Conservation (phyloP, 2,888 invertebrate genomes). For the Caenorhabditis macrosperma region DNA sequence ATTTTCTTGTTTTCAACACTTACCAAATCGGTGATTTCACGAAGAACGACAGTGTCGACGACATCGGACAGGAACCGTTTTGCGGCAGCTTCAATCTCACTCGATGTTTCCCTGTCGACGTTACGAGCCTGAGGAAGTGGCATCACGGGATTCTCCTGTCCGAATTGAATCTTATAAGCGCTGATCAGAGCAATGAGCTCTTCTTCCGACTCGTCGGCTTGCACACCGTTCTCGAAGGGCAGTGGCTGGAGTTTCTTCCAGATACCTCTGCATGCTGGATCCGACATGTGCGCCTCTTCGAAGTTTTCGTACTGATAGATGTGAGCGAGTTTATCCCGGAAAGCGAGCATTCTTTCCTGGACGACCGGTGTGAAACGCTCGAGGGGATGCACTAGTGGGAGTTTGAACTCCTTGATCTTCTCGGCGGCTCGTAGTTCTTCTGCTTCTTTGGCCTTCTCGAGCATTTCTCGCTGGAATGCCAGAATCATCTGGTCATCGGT, state of each 20-base stretch:
- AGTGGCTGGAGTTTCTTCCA: slow-evolving; percentile 12
- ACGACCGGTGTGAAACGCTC: background rate
- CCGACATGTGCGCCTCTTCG: slow-evolving; percentile 14
- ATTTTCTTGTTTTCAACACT: background rate
- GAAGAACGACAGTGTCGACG: slow-evolving; percentile 19
- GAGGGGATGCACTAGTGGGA: slow-evolving; percentile 15
- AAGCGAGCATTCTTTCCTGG: slow-evolving; percentile 9
- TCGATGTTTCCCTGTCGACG: background rate
- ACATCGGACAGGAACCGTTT: slow-evolving; percentile 18
- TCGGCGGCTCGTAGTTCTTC: background rate
- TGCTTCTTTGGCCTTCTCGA: slow-evolving; percentile 2
- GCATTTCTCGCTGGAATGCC: slow-evolving; percentile 23
- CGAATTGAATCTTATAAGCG: slow-evolving; percentile 20
- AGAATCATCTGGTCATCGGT: slow-evolving; percentile 3
- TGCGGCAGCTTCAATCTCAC: background rate
- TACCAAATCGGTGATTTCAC: slow-evolving; percentile 19
- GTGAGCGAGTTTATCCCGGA: slow-evolving; percentile 15
- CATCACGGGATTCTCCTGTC: slow-evolving; percentile 9
- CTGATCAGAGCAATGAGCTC: slow-evolving; percentile 14
- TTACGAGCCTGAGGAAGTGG: slow-evolving; percentile 14
- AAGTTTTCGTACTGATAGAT: slow-evolving; percentile 33
- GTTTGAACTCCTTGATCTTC: slow-evolving; percentile 3
- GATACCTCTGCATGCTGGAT: slow-evolving; percentile 24
- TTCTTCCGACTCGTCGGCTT: slow-evolving; percentile 11
- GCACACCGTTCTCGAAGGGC: slow-evolving; percentile 5